phyloP scores from a whole-genome alignment of 2,797 vertebrate species.

The Oryzias sinensis region DNA sequence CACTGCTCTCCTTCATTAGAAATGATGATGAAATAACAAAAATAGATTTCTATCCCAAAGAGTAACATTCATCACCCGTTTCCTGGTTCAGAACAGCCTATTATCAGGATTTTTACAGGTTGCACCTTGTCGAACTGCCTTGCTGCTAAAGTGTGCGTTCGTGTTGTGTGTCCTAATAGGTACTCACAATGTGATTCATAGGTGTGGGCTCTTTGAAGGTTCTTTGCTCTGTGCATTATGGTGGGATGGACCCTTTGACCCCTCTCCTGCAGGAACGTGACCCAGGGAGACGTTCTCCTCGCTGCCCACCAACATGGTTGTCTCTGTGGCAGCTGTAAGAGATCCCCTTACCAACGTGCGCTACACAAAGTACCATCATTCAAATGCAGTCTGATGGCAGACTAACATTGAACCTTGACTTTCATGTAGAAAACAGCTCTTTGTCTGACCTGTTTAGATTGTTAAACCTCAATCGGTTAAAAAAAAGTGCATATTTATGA shows the following conservation, averaged over 20 bases:
- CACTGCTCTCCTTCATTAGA: background rate
- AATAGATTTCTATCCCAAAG: background rate
- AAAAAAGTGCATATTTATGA: too few species aligned
- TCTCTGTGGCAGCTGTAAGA: slow-evolving; percentile 80
- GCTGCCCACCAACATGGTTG: slow-evolving; percentile 73
- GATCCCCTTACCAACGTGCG: slow-evolving; percentile 62
- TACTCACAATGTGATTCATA: slow-evolving; percentile 56
- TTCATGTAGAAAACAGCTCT: slow-evolving; percentile 17
- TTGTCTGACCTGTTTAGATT: slow-evolving; percentile 1
- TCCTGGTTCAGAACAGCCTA: slow-evolving; percentile 10
- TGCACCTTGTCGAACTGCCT: slow-evolving; percentile 11
- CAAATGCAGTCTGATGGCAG: slow-evolving; percentile 49
- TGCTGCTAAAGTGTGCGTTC: slow-evolving; percentile 16
- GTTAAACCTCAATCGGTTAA: background rate
- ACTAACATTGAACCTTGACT: slow-evolving; percentile 79
- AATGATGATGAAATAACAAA: slow-evolving; percentile 19
- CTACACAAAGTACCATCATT: slow-evolving; percentile 62
- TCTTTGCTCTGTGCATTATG: too few species aligned
- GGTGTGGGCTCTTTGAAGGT: slow-evolving; percentile 23
- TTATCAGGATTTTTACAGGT: slow-evolving; percentile 6
- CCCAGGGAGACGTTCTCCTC: slow-evolving; percentile 48
- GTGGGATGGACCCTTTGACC: slow-evolving; percentile 41
- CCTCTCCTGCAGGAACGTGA: slow-evolving; percentile 37
- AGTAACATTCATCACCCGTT: slow-evolving; percentile 1
- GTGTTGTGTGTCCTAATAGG: slow-evolving; percentile 32